These are phyloP conservation scores for Periophthalmus modestus DNA, from an alignment of 2,113 vertebrate species.

Conservation along the genomic window DNA sequence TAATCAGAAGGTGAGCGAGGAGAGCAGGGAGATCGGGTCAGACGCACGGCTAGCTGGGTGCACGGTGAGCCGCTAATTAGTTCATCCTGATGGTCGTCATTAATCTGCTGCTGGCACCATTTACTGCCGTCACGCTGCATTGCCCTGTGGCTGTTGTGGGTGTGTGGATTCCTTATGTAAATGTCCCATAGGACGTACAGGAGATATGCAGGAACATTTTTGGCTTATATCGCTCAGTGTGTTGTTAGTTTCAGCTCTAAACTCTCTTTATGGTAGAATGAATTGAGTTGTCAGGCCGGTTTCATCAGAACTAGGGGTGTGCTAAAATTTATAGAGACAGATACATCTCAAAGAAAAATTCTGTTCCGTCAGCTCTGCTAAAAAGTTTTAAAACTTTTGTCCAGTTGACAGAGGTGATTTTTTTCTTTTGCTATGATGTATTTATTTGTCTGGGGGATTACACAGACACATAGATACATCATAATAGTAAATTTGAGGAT, in stretches of 20 bases:
- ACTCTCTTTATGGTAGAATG: background rate
- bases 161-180: constrained; percentile 52
- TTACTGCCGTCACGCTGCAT: constrained; percentile 49
- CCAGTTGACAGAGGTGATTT: too few relatives aligned
- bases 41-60: constrained; percentile 43
- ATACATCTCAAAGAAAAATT: too few relatives aligned
- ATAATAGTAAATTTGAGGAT: too few relatives aligned
- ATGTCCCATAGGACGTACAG: constrained; percentile 41
- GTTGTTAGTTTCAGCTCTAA: constrained; percentile 11
- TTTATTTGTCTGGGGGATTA: too few relatives aligned
- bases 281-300: background rate
- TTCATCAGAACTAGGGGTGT: too few relatives aligned
- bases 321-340: too few relatives aligned
- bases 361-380: too few relatives aligned
- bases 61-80: constrained; percentile 57
- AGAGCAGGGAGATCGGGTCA: constrained; percentile 24
- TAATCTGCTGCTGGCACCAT: constrained; percentile 58
- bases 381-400: too few relatives aligned
- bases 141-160: constrained; percentile 25
- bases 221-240: constrained; percentile 22
- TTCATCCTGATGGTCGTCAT: constrained; percentile 65
- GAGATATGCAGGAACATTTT: constrained; percentile 28
- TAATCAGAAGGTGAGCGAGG: constrained; percentile 34
- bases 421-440: too few relatives aligned
- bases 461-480: too few relatives aligned